A percentile compares a stretch with the other conserved stretches of the same genome.
Conservation (phyloP, 2,113 vertebrate genomes). For the Xenopus tropicalis region DNA sequence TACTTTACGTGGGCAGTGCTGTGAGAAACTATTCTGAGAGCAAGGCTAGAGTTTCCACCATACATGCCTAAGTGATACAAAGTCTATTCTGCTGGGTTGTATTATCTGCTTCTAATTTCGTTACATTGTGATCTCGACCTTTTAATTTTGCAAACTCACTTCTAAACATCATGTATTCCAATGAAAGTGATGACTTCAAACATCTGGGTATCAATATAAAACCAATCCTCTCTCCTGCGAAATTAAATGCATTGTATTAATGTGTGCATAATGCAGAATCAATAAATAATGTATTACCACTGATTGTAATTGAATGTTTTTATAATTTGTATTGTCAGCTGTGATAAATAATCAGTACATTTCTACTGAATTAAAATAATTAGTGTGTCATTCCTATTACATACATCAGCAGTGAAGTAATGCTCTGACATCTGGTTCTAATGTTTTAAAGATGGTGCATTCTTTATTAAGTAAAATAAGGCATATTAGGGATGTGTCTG, state of each 20-base stretch:
- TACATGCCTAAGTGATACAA: neutral
- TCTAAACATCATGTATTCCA: constrained; percentile 46
- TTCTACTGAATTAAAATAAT: constrained; percentile 80
- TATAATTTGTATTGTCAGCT: constrained; percentile 77
- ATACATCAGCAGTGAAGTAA: constrained; percentile 75
- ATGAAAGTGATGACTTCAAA: constrained; percentile 57
- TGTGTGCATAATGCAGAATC: constrained; percentile 71
- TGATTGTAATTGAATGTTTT: constrained; percentile 81
- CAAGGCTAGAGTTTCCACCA: neutral
- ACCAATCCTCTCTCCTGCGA: constrained; percentile 57
- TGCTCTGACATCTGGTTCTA: constrained; percentile 69
- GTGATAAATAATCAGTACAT: constrained; percentile 80
- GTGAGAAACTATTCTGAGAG: neutral
- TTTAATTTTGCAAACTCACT: constrained; percentile 49
- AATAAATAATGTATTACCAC: constrained; percentile 80
- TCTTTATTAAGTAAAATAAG: constrained; percentile 65
- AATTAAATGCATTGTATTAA: constrained; percentile 76
- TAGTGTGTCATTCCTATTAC: constrained; percentile 71
- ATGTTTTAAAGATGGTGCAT: constrained; percentile 66
- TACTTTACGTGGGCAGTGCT: too few relatives aligned
- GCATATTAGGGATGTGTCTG: constrained; percentile 55
- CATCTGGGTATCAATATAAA: constrained; percentile 59
- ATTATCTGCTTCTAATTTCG: constrained; percentile 1
- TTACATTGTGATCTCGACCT: neutral
- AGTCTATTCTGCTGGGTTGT: constrained; percentile 1